These are phyloP conservation scores for Nautilus pompilius DNA, from an alignment of 1,140 invertebrate genomes.

Conservation along the genomic window DNA sequence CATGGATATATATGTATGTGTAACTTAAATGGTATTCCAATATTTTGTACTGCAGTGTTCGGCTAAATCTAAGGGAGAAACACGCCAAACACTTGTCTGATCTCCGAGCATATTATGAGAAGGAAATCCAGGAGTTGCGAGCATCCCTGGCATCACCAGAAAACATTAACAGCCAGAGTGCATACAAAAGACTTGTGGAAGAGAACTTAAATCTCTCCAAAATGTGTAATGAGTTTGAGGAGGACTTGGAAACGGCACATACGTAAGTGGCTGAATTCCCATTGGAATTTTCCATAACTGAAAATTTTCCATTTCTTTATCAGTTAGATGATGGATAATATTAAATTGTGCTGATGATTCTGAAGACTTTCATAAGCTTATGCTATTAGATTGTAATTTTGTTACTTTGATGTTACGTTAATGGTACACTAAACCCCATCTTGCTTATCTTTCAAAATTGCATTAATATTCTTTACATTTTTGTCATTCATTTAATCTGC, in stretches of 20 bases:
- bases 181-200: conserved; percentile 14
- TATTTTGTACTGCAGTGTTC: no score
- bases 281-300: not conserved
- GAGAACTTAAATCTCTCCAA: conserved; percentile 24
- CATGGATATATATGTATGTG: no score
- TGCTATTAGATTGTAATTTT: no score
- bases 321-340: no score
- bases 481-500: no score
- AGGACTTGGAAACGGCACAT: conserved; percentile 18
- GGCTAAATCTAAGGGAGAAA: conserved; percentile 31
- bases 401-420: no score
- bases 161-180: conserved; percentile 5
- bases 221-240: conserved; percentile 21
- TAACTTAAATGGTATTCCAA: no score
- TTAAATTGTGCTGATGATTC: no score
- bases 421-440: no score
- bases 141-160: conserved; percentile 13
- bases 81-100: conserved; percentile 39
- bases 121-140: conserved; percentile 31
- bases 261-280: conserved; percentile 16
- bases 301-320: conserved; percentile 10
- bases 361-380: no score
- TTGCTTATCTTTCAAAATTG: no score
- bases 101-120: conserved; percentile 35
- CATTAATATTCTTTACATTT: no score